Evolutionary conservation across 1,140 invertebrate genomes (phyloP).

Genomic region (Drosophila bocki): DNA sequence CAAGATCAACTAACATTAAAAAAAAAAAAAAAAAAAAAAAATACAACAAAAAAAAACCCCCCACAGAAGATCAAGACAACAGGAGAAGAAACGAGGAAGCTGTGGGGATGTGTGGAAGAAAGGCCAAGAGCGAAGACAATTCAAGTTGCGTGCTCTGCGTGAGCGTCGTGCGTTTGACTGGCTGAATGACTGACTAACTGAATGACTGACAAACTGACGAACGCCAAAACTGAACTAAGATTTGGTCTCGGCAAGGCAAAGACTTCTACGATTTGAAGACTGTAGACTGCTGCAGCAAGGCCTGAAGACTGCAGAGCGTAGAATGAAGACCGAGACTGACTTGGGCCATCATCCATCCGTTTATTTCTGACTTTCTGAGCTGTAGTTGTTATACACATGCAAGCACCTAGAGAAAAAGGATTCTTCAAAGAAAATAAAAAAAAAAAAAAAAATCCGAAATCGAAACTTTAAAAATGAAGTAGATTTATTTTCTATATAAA

Average conservation of each 20-base stretch:
- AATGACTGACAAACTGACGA: conserved; percentile 48
- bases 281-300: not conserved
- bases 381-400: conserved; percentile 51
- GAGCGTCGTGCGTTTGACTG: conserved; percentile 81
- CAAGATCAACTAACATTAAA: conserved; percentile 81
- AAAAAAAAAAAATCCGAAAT: not conserved
- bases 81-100: conserved; percentile 41
- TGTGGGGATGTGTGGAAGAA: conserved; percentile 31
- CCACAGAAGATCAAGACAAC: conserved; percentile 27
- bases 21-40: conserved; percentile 29
- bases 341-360: conserved; percentile 49
- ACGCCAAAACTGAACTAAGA: conserved; percentile 59
- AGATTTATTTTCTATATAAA: too few relatives aligned
- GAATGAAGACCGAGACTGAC: conserved; percentile 46
- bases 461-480: too few relatives aligned
- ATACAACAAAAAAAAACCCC: conserved; percentile 1
- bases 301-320: conserved; percentile 10
- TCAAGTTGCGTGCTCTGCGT: conserved; percentile 84
- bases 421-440: not conserved
- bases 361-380: conserved; percentile 34
- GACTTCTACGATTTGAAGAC: conserved; percentile 13
- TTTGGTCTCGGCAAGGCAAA: conserved; percentile 8
- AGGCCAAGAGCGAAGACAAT: conserved; percentile 57
- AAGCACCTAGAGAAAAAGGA: conserved; percentile 21
- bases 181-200: conserved; percentile 25